A percentile compares a stretch with the other conserved stretches of the same genome.
These are phyloP conservation scores for human (Homo sapiens) DNA, from an alignment of 2,113 vertebrate species.

Conservation along the genomic window GRCh38 chr1:208033001-208033500, in stretches of 20 bases:
- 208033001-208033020: not conserved
- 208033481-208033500: constrained; percentile 97
- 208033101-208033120: no score
- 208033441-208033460: constrained; percentile 98
- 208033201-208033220: not conserved
- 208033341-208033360: constrained; percentile 99
- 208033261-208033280: accelerated
- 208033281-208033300: accelerated
- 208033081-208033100: no score
- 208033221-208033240: not conserved
- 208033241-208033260: not conserved
- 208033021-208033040: no score
- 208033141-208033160: no score
- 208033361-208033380: constrained; percentile 97
- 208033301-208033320: constrained; percentile 84
- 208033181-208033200: no score
- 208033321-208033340: constrained; percentile 96
- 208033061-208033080: no score
- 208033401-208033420: constrained; percentile 99
- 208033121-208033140: no score
- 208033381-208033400: constrained; percentile 98
- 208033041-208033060: no score
- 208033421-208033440: constrained; percentile 97
- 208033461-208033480: constrained; percentile 97
- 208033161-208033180: no score